phyloP scores from a whole-genome alignment of 2,888 invertebrate genomes.

The Synanthedon tipuliformis region DNA sequence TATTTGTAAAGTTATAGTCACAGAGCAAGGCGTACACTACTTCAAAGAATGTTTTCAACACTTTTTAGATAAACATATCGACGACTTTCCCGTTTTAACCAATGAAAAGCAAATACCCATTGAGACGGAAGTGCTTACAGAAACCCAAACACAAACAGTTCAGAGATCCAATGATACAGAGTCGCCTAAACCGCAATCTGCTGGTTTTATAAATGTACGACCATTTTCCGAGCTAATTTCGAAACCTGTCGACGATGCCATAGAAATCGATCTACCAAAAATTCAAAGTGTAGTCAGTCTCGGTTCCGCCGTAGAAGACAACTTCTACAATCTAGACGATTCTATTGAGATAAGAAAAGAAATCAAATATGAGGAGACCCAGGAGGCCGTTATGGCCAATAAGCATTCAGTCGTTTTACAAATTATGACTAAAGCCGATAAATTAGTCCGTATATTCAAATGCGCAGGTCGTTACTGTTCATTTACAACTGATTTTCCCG shows the following conservation, averaged over 20 bases:
- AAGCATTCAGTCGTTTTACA: constrained; percentile 53
- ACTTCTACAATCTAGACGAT: neutral
- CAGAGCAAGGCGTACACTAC: constrained; percentile 37
- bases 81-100: constrained; percentile 35
- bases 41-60: constrained; percentile 55
- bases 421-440: constrained; percentile 56
- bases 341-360: constrained; percentile 10
- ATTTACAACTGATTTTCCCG: constrained; percentile 41
- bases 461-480: constrained; percentile 56
- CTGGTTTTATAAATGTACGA: constrained; percentile 42
- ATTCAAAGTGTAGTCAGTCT: constrained; percentile 71
- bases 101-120: constrained; percentile 5
- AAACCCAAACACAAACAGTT: neutral
- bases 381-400: constrained; percentile 37
- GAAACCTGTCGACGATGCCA: constrained; percentile 5
- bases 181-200: constrained; percentile 13
- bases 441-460: constrained; percentile 53
- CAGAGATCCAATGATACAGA: constrained; percentile 2
- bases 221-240: constrained; percentile 49
- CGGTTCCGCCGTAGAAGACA: constrained; percentile 20
- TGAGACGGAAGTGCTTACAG: neutral
- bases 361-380: constrained; percentile 40
- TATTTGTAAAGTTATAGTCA: constrained; percentile 58
- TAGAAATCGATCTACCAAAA: constrained; percentile 24
- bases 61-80: constrained; percentile 50